Base-by-base conservation (phyloP, 64 coral and sea anemone species). In the Porites lutea region DNA sequence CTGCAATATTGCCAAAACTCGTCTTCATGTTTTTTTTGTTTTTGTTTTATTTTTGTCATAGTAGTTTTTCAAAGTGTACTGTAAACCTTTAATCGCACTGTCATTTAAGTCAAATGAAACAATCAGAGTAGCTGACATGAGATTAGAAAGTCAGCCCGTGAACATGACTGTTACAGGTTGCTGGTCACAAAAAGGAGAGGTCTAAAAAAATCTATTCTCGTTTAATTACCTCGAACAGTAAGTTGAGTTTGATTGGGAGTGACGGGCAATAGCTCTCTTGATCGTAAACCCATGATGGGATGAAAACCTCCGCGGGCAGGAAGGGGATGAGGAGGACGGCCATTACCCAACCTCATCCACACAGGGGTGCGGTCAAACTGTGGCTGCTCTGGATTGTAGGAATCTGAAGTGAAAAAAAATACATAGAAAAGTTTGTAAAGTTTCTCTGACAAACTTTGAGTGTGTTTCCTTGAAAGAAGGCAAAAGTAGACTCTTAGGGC, bases 301-400 rank as follows among this genome's bases (percentile, higher is more conserved):
- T 92, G 95, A 65, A 83, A 88, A 52, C 89, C 83, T 16, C 60
- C 73, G 58, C 10, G 83, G 22, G 85, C 83, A 71, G 92, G 79
- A 60, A 85, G 91, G 11, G 84, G n/a, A 54, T 79, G 80, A 69
- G 88, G 80, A 63, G 87, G 76, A 52, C 78, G 89, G 5, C 86
- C 73, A 49, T 74, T 93, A 5, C 96, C 96, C 71, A 98, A 88
- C 54, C 97, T 77, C 53, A 93, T 90, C 97, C 97, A 99, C 8
- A 99, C 94, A 47, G 97, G 97, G 15, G 91, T 76, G 48, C 92
- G 85, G 10, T 99, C 97, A 96, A 99, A 99, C 20, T 96, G 94
- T 15, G 97, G 97, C 43, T 99, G 97, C 67, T 99, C 97, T 74
- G 97, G 97, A 68, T 99, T 99, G 57, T 99, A 99, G 2, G 94